A percentile compares a stretch with the other conserved stretches of the same genome.
phyloP scores from a whole-genome alignment of 2,797 vertebrate genomes.

The Danio jaintianensis region DNA sequence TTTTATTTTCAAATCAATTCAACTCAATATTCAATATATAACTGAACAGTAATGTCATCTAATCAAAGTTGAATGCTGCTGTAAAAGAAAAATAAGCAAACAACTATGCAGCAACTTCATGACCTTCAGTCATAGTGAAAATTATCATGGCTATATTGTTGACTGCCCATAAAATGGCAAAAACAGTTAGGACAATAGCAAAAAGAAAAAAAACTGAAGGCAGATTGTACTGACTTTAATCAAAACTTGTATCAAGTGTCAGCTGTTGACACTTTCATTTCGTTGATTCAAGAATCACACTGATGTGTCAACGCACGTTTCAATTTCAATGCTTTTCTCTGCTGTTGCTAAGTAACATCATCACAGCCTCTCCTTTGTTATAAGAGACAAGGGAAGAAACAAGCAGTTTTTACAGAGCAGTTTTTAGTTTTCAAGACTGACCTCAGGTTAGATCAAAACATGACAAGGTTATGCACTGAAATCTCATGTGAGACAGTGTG shows the following conservation, averaged over 20 bases:
- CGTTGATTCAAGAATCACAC: constrained; percentile 17
- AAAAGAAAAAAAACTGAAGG: neutral
- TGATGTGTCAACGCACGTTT: constrained; percentile 9
- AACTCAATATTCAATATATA: too few relatives aligned
- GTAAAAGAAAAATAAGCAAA: neutral
- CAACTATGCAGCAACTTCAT: neutral
- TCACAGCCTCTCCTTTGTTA: constrained; percentile 23
- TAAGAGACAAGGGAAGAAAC: constrained; percentile 16
- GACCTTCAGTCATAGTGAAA: neutral
- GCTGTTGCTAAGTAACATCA: constrained; percentile 30
- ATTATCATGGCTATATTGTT: neutral
- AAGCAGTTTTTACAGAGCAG: constrained; percentile 20
- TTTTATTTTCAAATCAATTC: neutral
- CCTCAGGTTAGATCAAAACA: constrained; percentile 69
- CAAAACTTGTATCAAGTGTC: constrained; percentile 1
- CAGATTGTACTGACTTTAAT: constrained; percentile 5
- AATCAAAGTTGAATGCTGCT: too few relatives aligned
- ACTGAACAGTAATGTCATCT: neutral
- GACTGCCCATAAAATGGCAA: neutral
- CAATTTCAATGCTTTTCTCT: constrained; percentile 9
- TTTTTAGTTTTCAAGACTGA: constrained; percentile 36
- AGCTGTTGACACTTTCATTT: constrained; percentile 7
- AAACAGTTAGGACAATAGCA: neutral
- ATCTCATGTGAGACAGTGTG: constrained; percentile 61
- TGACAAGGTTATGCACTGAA: constrained; percentile 62